Evolutionary conservation across 2,888 invertebrate genomes (phyloP), one percentile per base, ranked within the genome.

Genomic region (Ichneumoninae sp.): DNA sequence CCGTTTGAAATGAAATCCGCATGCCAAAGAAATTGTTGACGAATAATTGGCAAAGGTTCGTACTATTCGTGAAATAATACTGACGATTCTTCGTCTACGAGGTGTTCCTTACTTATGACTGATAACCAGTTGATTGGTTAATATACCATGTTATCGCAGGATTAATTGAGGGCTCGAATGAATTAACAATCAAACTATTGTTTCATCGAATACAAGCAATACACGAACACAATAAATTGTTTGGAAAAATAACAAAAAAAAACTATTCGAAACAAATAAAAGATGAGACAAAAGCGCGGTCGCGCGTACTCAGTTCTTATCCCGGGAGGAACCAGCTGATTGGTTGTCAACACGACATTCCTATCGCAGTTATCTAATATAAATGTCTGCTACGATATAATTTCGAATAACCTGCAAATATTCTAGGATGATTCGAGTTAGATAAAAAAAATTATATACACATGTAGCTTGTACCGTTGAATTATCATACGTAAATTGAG

Each of bases 401-500:
- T 60, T 80, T 66, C 30, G 57, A 75, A 75, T 76, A 81, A 62
- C 69, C 70, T 70, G 69, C 33, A 75, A 80, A 74, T 62, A 62
- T 70, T 47, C 44, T 13, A 62, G 1, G 3, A 19, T 1, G 40
- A 19, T 19, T 8, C 36, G 16, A 57, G 36, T 50, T 57, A n/a
- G 44, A 44, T 33, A 76, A 70, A 69, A 52, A 26, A 4, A 30
- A 13, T 22, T 26, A 30, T 44, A 57, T 47, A 4, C 44, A 16
- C 44, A 3, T 1, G 26, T 26, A 57, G 26, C 30, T 47, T 33
- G 13, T 66, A 74, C 62, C 33, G 26, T 10, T 66, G 66, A 71
- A 71, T 71, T 65, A 65, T 74, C 66, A 72, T n/a, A 68, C 36
- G 62, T 69, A 60, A 65, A 66, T 68, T 50, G 40, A 62, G 33